Conservation (phyloP, 2,113 vertebrate species). For the Sapayoa aenigma region DNA sequence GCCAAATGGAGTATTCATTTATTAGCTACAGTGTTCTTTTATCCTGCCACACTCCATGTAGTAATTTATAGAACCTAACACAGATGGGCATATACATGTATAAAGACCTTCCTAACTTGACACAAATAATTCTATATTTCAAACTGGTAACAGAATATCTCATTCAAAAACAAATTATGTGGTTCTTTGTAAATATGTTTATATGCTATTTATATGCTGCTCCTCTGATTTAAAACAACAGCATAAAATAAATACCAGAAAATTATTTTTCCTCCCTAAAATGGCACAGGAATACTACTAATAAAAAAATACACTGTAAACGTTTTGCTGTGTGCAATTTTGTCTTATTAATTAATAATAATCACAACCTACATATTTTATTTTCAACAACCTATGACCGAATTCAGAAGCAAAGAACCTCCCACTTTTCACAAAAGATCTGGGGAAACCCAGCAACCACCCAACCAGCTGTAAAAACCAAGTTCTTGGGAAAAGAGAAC, state of each 20-base stretch:
- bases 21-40: neutral
- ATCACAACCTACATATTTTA: neutral
- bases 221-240: neutral
- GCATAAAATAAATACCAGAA: neutral
- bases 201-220: neutral
- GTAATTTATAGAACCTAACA: neutral
- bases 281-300: neutral
- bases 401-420: neutral
- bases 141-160: neutral
- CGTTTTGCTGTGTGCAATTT: neutral
- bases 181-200: neutral
- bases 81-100: neutral
- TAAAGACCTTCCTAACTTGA: neutral
- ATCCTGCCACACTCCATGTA: neutral
- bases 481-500: neutral
- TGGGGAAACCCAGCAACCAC: neutral
- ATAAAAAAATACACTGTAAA: neutral
- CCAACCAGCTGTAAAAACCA: neutral
- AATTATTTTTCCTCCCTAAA: neutral
- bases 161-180: neutral
- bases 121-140: neutral
- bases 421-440: neutral
- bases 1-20: neutral
- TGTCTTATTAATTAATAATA: neutral
- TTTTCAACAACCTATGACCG: neutral